Evolutionary conservation across 2,113 vertebrate genomes (phyloP).

Genomic region (Mus spicilegus): DNA sequence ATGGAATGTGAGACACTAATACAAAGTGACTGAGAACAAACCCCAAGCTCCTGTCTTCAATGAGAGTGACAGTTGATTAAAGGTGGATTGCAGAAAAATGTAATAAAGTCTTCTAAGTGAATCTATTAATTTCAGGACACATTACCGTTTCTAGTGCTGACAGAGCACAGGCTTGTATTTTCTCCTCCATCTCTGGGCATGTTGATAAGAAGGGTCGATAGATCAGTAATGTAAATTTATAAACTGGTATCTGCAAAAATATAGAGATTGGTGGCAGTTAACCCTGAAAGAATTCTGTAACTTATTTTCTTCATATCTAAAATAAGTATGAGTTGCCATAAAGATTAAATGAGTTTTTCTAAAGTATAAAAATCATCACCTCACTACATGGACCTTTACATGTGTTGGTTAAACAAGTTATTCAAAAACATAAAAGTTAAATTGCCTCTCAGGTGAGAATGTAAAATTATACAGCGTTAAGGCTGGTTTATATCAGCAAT

Average conservation of each 20-base stretch:
- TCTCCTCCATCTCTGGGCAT: not conserved
- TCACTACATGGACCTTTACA: not conserved
- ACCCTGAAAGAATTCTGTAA: not conserved
- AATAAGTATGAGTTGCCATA: not conserved
- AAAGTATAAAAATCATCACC: not conserved
- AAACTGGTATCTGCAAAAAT: not conserved
- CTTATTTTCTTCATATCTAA: not conserved
- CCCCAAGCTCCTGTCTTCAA: not conserved
- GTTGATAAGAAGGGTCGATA: not conserved
- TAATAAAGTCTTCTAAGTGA: not conserved
- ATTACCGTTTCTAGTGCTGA: not conserved
- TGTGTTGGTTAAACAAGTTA: not conserved
- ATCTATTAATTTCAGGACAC: not conserved
- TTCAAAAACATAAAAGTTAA: not conserved
- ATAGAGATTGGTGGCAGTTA: not conserved
- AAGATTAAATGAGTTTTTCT: not conserved
- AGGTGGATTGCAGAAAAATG: not conserved
- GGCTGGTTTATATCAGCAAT: not conserved
- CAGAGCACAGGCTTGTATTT: not conserved
- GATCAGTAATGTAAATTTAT: not conserved
- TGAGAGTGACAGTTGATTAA: not conserved
- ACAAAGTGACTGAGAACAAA: not conserved
- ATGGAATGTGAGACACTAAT: not conserved
- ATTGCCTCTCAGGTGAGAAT: not conserved
- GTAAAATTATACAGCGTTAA: not conserved